Base-by-base conservation (phyloP, 2,888 invertebrate species). In the Orchestes rusci region DNA sequence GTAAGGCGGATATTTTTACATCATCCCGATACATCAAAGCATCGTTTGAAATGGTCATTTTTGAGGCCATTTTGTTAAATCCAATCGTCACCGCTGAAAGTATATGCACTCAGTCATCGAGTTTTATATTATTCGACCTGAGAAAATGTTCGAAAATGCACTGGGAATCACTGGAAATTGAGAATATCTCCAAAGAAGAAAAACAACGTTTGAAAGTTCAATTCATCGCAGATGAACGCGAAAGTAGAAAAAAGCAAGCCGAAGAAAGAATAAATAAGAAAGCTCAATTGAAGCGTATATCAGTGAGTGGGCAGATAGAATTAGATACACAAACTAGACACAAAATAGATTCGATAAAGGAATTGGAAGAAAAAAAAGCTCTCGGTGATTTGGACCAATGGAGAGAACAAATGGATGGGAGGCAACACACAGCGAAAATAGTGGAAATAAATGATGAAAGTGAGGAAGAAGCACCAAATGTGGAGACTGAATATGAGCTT, bases 11-110 rank as follows among this genome's bases (percentile, higher is more conserved):
- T 62, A 64, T 88, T 31, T 78, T 85, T 55, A 79, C 80, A 0
- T 73, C 80, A 0, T 74, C 79, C 47, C 73, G 75, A 51, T 88
- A 85, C 61, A 64, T 87, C 7, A 87, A 88, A 70, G 80, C 79
- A 1, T 77, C 80, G 56, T 85, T 74, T 59, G 76, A 76, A 17
- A 83, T 84, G 3, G 85, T 79, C 61, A 71, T 87, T 43, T 82
- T 87, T 59, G 90, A 90, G 71, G 70, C 79, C 29, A 80, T 86
- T 61, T 69, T 86, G n/a, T 67, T 72, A 51, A 68, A 75, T 40
- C 66, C 74, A 5, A 76, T 89, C 2, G 69, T 80, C 56, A 77
- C 76, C 40, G 68, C 71, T 13, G 70, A 71, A 53, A 84, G 85
- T 59, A 74, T 72, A 53, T 84, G 84, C 56, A 74, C 75, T 2